phyloP scores from a whole-genome alignment of 2,797 vertebrate species.

The Gymnopithys bicolor region DNA sequence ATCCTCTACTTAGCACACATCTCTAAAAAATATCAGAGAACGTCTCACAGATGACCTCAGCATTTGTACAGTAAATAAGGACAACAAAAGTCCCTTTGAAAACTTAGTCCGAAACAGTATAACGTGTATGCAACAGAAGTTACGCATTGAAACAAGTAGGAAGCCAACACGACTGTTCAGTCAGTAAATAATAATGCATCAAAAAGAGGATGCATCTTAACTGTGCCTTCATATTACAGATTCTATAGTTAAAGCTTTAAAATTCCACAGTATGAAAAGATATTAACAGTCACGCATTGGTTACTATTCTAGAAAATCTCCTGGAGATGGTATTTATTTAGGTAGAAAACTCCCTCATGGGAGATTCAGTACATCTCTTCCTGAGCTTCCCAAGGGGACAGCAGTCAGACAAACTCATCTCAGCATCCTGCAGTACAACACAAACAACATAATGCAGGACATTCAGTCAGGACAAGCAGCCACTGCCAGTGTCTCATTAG shows the following conservation, averaged over 20 bases:
- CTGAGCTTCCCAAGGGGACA: conserved; percentile 21
- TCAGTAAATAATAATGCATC: not conserved
- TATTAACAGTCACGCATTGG: not conserved
- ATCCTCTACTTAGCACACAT: not conserved
- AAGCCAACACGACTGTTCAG: not conserved
- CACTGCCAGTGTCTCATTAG: conserved; percentile 28
- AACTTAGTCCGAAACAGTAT: not conserved
- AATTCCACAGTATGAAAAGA: not conserved
- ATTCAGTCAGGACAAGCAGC: conserved; percentile 21
- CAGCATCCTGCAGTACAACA: conserved; percentile 40
- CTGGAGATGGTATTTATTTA: conserved; percentile 9
- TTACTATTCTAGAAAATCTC: not conserved
- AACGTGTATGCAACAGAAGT: not conserved
- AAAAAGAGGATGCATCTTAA: not conserved
- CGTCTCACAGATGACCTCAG: not conserved
- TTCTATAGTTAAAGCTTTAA: not conserved
- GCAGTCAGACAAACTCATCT: conserved; percentile 55
- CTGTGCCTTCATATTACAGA: not conserved
- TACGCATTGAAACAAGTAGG: not conserved
- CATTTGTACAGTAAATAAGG: not conserved
- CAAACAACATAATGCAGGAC: conserved; percentile 60
- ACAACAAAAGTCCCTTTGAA: not conserved
- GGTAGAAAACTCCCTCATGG: conserved; percentile 19
- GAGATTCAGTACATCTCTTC: conserved; percentile 43
- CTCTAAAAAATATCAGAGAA: not conserved